Conservation (phyloP, 2,113 vertebrate species). For the Capricornis sumatraensis region DNA sequence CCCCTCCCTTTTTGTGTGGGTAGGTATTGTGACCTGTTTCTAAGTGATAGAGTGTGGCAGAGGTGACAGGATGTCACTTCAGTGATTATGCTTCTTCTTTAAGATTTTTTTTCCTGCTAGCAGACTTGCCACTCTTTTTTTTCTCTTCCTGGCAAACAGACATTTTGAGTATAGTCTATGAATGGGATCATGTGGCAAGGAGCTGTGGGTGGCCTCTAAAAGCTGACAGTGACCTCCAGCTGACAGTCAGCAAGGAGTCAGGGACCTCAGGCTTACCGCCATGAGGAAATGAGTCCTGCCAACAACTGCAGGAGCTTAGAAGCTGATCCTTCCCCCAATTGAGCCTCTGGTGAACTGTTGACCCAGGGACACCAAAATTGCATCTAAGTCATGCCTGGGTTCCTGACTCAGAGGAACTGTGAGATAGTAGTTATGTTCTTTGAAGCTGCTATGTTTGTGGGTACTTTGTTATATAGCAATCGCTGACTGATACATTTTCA, state of each 20-base stretch:
- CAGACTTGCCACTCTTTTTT: background rate
- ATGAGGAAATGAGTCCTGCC: background rate
- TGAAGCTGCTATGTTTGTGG: background rate
- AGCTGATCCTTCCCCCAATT: background rate
- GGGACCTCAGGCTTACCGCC: background rate
- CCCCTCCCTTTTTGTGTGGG: too few species aligned
- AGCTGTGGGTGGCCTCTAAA: background rate
- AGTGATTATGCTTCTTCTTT: too few species aligned
- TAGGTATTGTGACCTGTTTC: background rate
- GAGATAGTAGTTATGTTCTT: background rate
- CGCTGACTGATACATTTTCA: background rate
- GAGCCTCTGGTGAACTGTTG: background rate
- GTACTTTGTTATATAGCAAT: background rate
- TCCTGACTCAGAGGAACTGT: background rate
- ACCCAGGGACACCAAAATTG: background rate
- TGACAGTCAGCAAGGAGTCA: background rate
- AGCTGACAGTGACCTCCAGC: too few species aligned
- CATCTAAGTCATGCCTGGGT: background rate
- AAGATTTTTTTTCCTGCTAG: background rate
- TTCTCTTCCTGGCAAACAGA: background rate
- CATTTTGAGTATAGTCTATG: background rate
- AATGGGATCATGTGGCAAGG: background rate
- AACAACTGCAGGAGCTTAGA: background rate
- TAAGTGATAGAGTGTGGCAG: background rate
- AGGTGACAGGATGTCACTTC: background rate